A percentile compares a stretch with the other conserved stretches of the same genome.
phyloP scores from a whole-genome alignment of 2,113 vertebrate species.

The Ailuropoda melanoleuca region DNA sequence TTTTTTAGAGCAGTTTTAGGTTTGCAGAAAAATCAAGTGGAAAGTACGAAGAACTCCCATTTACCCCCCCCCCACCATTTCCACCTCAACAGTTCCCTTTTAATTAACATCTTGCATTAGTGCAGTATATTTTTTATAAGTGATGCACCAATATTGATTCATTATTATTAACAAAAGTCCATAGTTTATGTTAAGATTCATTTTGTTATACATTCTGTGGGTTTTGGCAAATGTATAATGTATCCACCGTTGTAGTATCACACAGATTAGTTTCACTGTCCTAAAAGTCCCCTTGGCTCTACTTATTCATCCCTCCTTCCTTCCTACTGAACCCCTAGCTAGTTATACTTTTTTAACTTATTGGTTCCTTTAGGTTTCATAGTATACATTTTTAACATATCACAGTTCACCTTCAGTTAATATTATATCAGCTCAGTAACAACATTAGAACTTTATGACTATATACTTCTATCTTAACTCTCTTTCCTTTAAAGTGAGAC shows the following conservation, averaged over 20 bases:
- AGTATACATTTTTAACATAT: background rate
- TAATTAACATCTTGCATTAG: background rate
- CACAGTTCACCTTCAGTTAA: background rate
- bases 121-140: background rate
- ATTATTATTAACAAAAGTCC: background rate
- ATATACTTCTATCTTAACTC: background rate
- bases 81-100: background rate
- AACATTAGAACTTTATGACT: background rate
- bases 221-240: background rate
- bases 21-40: background rate
- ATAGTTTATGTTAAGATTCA: background rate
- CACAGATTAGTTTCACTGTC: background rate
- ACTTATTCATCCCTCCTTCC: background rate
- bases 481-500: background rate
- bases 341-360: background rate
- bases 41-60: background rate
- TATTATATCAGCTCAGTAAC: background rate
- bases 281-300: background rate
- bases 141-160: too few relatives aligned
- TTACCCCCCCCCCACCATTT: accelerated
- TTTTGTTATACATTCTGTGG: background rate
- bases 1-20: background rate
- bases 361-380: background rate
- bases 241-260: background rate
- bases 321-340: background rate